These are phyloP conservation scores for Ameiurus melas DNA, from an alignment of 2,113 vertebrate species.

Conservation along the genomic window DNA sequence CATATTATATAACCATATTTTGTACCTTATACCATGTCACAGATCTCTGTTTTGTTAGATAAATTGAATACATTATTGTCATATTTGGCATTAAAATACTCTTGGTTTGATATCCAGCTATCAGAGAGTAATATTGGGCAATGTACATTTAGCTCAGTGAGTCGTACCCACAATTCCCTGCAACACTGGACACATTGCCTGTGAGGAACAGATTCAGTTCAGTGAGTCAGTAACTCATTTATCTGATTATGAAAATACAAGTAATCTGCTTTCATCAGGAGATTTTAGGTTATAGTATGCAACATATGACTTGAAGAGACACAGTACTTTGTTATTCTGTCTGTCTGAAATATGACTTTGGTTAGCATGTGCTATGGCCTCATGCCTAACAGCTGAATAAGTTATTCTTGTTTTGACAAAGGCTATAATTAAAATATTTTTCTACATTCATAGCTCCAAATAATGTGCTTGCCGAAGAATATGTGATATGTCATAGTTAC, in stretches of 20 bases:
- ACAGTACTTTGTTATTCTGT: conserved; percentile 2
- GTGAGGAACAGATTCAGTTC: conserved; percentile 23
- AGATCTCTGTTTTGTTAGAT: not conserved
- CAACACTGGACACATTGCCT: conserved; percentile 30
- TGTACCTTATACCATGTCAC: not conserved
- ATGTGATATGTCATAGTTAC: not conserved
- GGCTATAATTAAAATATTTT: not conserved
- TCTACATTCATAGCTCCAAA: not conserved
- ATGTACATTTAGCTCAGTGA: not conserved
- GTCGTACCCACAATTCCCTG: conserved; percentile 19
- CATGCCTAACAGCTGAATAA: not conserved
- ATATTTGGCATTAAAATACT: conserved; percentile 19
- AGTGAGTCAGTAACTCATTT: conserved; percentile 26
- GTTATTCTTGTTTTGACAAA: not conserved
- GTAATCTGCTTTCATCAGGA: not conserved
- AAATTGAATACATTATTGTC: not conserved
- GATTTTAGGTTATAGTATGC: not conserved
- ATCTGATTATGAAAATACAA: not conserved
- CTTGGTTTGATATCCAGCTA: conserved; percentile 23
- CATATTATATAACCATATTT: not conserved
- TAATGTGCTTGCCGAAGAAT: conserved; percentile 16
- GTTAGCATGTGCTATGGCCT: conserved; percentile 30
- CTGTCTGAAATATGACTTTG: not conserved
- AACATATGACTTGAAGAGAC: not conserved
- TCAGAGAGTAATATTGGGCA: too few relatives aligned